A percentile compares a stretch with the other conserved stretches of the same genome.
Conservation (phyloP, 2,888 invertebrate species). For the Norana najaformis region DNA sequence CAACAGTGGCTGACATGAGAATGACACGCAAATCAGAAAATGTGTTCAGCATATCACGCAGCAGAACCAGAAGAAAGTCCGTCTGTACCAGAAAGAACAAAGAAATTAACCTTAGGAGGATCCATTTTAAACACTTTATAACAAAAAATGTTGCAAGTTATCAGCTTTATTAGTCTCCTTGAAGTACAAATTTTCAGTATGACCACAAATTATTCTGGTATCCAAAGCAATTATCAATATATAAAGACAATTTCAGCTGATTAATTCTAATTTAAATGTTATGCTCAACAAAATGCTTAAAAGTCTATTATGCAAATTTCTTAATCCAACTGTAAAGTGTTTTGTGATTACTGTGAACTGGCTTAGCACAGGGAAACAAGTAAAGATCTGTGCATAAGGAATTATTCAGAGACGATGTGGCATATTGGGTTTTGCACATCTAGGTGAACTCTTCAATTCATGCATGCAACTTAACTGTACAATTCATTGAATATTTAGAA, state of each 20-base stretch:
- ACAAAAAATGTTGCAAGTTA: background rate
- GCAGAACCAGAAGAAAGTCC: slow-evolving; percentile 90
- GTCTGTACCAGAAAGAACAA: slow-evolving; percentile 65
- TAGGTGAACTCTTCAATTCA: no score
- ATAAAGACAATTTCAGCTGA: background rate
- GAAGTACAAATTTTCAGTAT: background rate
- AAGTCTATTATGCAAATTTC: background rate
- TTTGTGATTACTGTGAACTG: slow-evolving; percentile 18
- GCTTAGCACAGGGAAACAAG: background rate
- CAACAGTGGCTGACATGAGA: slow-evolving; percentile 97
- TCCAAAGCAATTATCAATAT: background rate
- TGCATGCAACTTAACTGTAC: no score
- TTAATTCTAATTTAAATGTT: no score
- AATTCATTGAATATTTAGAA: no score
- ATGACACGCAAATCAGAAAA: slow-evolving; percentile 90
- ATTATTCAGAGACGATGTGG: no score
- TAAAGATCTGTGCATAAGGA: background rate
- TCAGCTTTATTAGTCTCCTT: background rate
- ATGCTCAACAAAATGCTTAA: no score
- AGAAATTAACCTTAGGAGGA: background rate
- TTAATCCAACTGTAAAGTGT: slow-evolving; percentile 23
- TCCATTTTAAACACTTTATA: background rate
- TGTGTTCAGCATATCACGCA: slow-evolving; percentile 89
- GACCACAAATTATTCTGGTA: background rate
- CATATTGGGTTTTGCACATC: no score